A percentile compares a stretch with the other conserved stretches of the same genome.
Conservation (phyloP, 2,888 invertebrate genomes). For the Apotomis betuletana region DNA sequence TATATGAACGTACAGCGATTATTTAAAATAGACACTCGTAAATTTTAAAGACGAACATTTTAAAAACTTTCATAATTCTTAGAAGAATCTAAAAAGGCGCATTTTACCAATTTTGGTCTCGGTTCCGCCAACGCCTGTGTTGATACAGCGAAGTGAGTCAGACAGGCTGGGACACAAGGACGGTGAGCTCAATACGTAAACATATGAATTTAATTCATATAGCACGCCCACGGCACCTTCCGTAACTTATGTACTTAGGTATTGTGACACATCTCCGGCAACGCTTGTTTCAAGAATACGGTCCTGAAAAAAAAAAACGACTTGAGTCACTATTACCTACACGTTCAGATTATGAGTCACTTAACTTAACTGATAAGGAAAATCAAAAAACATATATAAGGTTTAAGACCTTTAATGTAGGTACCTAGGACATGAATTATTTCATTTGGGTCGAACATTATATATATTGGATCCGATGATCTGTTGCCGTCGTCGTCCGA, state of each 20-base stretch:
- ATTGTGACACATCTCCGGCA: slow-evolving; percentile 56
- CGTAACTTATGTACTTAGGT: slow-evolving; percentile 55
- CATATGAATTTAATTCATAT: slow-evolving; percentile 67
- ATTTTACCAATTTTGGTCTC: slow-evolving; percentile 65
- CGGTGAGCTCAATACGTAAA: slow-evolving; percentile 69
- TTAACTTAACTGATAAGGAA: neutral
- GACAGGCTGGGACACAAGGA: slow-evolving; percentile 73
- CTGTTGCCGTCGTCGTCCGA: no score
- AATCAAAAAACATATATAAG: neutral
- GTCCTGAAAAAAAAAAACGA: slow-evolving; percentile 1
- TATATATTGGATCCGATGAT: no score
- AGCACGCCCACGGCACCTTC: slow-evolving; percentile 40
- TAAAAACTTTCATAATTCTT: slow-evolving; percentile 9
- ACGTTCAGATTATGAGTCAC: slow-evolving; percentile 11
- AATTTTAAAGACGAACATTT: neutral
- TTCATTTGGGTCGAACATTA: no score
- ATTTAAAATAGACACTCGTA: no score
- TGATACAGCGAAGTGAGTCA: slow-evolving; percentile 80
- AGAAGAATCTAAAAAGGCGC: slow-evolving; percentile 33
- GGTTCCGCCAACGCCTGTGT: slow-evolving; percentile 74
- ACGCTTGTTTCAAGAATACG: slow-evolving; percentile 10
- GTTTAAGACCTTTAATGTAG: no score
- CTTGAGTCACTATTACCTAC: slow-evolving; percentile 13
- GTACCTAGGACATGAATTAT: no score
- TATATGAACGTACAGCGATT: no score